Evolutionary conservation across 2,113 vertebrate species (phyloP).

Genomic region (Sceloporus tristichus): DNA sequence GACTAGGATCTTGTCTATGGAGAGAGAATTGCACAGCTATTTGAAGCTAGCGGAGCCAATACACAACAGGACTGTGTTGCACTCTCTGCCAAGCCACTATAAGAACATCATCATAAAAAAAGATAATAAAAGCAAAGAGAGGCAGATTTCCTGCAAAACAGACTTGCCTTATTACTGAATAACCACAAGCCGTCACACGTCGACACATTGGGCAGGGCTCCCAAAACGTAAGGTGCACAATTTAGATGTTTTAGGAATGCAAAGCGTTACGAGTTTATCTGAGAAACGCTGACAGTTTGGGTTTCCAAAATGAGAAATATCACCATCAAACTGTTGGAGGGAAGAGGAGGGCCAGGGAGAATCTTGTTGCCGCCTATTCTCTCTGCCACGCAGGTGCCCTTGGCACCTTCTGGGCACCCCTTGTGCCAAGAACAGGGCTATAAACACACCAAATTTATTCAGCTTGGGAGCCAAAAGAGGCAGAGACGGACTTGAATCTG

Average conservation of each 20-base stretch:
- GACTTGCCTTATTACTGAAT: not conserved
- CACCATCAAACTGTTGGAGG: not conserved
- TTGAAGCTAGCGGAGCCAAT: not conserved
- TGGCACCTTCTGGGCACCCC: not conserved
- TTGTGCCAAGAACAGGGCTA: not conserved
- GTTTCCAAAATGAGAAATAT: not conserved
- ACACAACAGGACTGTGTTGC: not conserved
- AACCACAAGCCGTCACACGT: too few relatives aligned
- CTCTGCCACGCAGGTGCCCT: not conserved
- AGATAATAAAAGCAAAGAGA: not conserved
- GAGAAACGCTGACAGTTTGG: too few relatives aligned
- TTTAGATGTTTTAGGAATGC: too few relatives aligned
- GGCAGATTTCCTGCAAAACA: not conserved
- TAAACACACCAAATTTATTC: not conserved
- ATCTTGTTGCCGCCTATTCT: too few relatives aligned
- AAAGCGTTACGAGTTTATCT: too few relatives aligned
- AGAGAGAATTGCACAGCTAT: not conserved
- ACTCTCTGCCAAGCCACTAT: too few relatives aligned
- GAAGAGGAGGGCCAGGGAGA: too few relatives aligned
- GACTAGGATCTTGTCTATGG: not conserved
- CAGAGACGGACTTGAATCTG: not conserved
- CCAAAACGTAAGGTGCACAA: not conserved
- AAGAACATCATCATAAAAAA: not conserved
- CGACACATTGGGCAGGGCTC: not conserved
- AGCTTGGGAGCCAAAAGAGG: not conserved